Evolutionary conservation across 1,140 invertebrate species (phyloP).

Genomic region (Dreissena rostriformis): DNA sequence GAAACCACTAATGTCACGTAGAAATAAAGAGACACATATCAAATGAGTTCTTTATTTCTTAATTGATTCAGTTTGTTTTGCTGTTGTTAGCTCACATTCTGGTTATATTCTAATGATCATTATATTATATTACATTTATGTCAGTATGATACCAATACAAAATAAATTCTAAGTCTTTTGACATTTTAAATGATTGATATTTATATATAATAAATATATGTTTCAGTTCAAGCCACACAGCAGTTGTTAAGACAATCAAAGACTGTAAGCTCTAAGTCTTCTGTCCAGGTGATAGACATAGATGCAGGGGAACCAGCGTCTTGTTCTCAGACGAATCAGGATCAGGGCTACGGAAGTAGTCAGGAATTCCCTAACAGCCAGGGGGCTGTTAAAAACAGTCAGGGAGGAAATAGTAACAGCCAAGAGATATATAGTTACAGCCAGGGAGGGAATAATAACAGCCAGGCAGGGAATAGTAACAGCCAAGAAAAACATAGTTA

Average conservation of each 20-base stretch:
- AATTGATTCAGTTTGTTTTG: no score
- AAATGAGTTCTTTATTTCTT: no score
- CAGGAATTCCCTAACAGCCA: background rate
- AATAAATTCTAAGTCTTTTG: background rate
- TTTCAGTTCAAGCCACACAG: conserved; percentile 4
- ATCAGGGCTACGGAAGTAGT: no score
- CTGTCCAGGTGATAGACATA: background rate
- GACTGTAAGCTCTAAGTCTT: background rate
- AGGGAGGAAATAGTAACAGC: conserved; percentile 1
- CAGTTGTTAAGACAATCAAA: background rate
- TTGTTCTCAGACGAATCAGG: background rate
- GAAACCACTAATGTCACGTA: no score
- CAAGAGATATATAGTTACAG: no score
- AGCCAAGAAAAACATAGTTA: background rate
- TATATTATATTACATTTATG: background rate
- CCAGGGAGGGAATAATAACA: background rate
- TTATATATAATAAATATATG: background rate
- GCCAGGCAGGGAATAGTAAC: background rate
- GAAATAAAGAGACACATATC: no score
- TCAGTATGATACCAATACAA: background rate
- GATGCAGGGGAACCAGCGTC: background rate
- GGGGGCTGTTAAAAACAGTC: conserved; percentile 3
- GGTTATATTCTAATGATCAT: background rate
- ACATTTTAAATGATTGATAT: background rate
- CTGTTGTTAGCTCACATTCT: background rate